A percentile compares a stretch with the other conserved stretches of the same genome.
phyloP scores from a whole-genome alignment of 1,140 invertebrate species.

The Hylyphantes graminicola region DNA sequence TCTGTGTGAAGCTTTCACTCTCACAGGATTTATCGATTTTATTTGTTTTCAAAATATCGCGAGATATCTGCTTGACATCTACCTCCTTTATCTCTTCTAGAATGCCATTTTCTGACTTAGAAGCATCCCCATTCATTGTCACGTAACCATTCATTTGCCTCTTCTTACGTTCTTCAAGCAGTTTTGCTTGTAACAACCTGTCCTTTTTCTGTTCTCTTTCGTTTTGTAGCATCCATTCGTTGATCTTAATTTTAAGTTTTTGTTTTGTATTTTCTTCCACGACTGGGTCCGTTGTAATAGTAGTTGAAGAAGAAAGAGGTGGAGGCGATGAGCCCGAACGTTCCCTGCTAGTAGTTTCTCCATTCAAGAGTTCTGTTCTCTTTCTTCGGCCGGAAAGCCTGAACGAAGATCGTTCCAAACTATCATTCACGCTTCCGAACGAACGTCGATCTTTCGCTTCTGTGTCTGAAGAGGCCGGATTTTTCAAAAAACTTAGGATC shows the following conservation, averaged over 20 bases:
- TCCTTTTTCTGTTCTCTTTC: conserved; percentile 46
- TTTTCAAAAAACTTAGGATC: conserved; percentile 9
- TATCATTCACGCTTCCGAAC: conserved; percentile 75
- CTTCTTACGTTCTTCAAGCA: conserved; percentile 41
- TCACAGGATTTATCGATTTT: conserved; percentile 5
- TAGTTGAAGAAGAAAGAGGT: not conserved
- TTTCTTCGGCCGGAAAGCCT: conserved; percentile 77
- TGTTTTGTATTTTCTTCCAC: conserved; percentile 21
- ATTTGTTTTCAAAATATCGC: not conserved
- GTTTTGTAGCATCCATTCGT: conserved; percentile 53
- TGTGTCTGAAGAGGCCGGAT: conserved; percentile 71
- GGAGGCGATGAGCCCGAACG: conserved; percentile 76
- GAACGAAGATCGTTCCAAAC: conserved; percentile 84
- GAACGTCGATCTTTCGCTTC: conserved; percentile 81
- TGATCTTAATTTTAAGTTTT: conserved; percentile 41
- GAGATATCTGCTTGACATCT: not conserved
- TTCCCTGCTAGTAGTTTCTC: conserved; percentile 78
- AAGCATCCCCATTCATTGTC: not conserved
- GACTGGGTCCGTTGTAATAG: not conserved
- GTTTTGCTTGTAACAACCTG: not conserved
- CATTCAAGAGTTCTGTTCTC: conserved; percentile 76
- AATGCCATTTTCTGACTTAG: conserved; percentile 11
- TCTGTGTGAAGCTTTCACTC: conserved; percentile 37
- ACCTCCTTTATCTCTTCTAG: conserved; percentile 3
- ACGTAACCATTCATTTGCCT: conserved; percentile 19